Base-by-base conservation (phyloP, 2,113 vertebrate genomes). In the Lepus americanus region DNA sequence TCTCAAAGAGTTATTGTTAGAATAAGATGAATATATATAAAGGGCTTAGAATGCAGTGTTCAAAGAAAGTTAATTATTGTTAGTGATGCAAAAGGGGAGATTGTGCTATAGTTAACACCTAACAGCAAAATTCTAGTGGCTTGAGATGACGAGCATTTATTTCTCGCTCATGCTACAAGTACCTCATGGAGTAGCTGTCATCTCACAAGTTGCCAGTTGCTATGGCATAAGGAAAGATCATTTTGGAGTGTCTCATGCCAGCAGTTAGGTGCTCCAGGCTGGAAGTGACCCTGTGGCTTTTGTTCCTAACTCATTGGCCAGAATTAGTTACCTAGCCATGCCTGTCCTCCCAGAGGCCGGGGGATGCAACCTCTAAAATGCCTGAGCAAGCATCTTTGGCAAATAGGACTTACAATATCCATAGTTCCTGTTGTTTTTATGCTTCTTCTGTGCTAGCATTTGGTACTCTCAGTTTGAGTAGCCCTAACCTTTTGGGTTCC, bases 401-500 rank as follows among this genome's bases (percentile, higher is more conserved):
- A 63, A 77, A 27, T 1, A 81, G 64, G 17, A 12, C 72, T 89
- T 16, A 25, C 1, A 74, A 51, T 20, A 55, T 8, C n/a, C 94
- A n/a, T 1, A 8, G 53, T 74, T 72, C 63, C 82, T 55, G 12
- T 1, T 49, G 53, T 72, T 8, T 17, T 64, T 27, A 19, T 10
- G n/a, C 61, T 51, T 92, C 81, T 66, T 9, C 33, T 64, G 59
- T 64, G 49, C 55, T 88, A 84, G 76, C 19, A 25, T 49, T 20
- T 89, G 88, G 39, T 9, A 14, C 20, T 90, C 66, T 69, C 7
- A 4, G 33, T 53, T 17, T 70, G 72, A 85, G 44, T 44, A 85
- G 67, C 31, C 89, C 64, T 91, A 84, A 73, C 73, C 55, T 77
- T 82, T 77, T 25, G 23, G 80, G 49, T 76, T 92, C 36, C 59